phyloP scores from a whole-genome alignment of 2,888 invertebrate genomes.

The Matsumyia berberina region DNA sequence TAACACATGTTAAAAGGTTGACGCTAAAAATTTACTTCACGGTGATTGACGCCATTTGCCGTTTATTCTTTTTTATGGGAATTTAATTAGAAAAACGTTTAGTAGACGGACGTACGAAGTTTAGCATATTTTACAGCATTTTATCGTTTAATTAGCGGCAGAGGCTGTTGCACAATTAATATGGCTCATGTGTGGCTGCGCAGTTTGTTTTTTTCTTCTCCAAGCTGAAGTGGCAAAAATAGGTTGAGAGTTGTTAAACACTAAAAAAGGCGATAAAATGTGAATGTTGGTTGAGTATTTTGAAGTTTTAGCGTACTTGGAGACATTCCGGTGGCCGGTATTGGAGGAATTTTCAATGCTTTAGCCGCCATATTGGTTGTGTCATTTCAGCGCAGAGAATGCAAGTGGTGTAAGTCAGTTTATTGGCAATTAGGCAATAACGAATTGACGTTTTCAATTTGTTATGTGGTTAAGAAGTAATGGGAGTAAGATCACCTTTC shows the following conservation, averaged over 20 bases:
- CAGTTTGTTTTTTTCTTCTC: background rate
- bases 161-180: slow-evolving; percentile 33
- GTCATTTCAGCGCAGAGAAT: background rate
- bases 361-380: slow-evolving; percentile 3
- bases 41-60: slow-evolving; percentile 39
- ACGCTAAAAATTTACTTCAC: slow-evolving; percentile 4
- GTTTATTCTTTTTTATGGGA: slow-evolving; percentile 12
- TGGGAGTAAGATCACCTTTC: too few species aligned
- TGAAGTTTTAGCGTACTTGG: slow-evolving; percentile 13
- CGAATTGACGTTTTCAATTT: too few species aligned
- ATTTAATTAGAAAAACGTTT: slow-evolving; percentile 47
- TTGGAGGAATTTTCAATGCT: background rate
- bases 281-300: slow-evolving; percentile 38
- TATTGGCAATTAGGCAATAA: too few species aligned
- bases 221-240: slow-evolving; percentile 36
- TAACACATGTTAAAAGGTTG: slow-evolving; percentile 23
- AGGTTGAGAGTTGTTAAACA: slow-evolving; percentile 29
- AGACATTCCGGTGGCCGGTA: background rate
- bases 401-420: too few species aligned
- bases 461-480: too few species aligned
- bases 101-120: background rate
- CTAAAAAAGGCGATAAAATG: slow-evolving; percentile 41
- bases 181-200: background rate
- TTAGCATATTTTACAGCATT: slow-evolving; percentile 35
- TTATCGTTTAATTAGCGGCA: slow-evolving; percentile 48